A percentile compares a stretch with the other conserved stretches of the same genome.
phyloP scores from a whole-genome alignment of 1,140 invertebrate species.

The Drosophila sproati region DNA sequence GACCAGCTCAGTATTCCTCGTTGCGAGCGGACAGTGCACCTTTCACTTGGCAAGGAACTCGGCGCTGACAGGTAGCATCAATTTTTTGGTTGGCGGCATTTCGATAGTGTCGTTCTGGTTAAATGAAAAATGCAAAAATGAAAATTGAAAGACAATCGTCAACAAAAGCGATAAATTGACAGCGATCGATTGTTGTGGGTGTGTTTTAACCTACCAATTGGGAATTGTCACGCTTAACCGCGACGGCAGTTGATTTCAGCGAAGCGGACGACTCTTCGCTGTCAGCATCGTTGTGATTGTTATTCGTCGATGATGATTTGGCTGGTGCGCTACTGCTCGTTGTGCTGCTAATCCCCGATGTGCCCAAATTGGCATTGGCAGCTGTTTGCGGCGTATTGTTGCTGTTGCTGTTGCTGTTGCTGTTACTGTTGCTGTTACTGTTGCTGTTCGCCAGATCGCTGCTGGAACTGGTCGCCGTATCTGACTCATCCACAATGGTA shows the following conservation, averaged over 20 bases:
- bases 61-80: conserved; percentile 44
- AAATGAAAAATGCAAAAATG: not conserved
- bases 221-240: conserved; percentile 54
- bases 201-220: conserved; percentile 41
- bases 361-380: not conserved
- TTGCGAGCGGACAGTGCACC: not conserved
- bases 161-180: not conserved
- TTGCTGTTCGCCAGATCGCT: conserved; percentile 49
- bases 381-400: not conserved
- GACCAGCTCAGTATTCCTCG: conserved; percentile 21
- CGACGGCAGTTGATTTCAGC: conserved; percentile 25
- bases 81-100: conserved; percentile 62
- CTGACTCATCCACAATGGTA: conserved; percentile 70
- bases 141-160: not conserved
- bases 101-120: conserved; percentile 43
- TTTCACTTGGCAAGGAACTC: conserved; percentile 53
- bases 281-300: conserved; percentile 43
- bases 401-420: conserved; percentile 5
- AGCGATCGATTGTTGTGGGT: not conserved
- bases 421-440: conserved; percentile 8
- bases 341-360: not conserved
- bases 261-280: conserved; percentile 39
- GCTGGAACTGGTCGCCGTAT: conserved; percentile 64
- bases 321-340: conserved; percentile 16
- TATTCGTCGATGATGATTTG: conserved; percentile 34